Base-by-base conservation (phyloP, 2,888 invertebrate species). In the Cephonodes hylas region DNA sequence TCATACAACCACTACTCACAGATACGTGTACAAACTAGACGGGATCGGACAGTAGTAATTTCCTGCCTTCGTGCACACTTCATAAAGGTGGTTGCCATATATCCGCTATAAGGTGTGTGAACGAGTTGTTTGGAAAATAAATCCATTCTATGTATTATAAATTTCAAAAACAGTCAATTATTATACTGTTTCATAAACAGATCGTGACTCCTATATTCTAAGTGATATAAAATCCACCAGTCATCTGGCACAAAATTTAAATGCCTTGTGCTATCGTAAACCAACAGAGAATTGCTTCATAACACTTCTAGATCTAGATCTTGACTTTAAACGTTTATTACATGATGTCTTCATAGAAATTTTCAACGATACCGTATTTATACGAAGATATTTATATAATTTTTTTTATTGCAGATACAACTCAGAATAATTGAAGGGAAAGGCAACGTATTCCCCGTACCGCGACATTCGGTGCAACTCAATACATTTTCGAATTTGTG, bases 401-500 rank as follows among this genome's bases (percentile, higher is more conserved):
- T 38, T n/a, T 53, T 53, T 18, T 31, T 8, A 18, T 27, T 31
- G 3, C 20, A 48, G 15, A 0, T 48, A 25, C 15, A 18, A 3
- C 15, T 53, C 27, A 53, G 27, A 31, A 8, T 53, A 53, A 20
- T 3, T 10, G 27, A 31, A 53, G 53, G 53, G 27, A 53, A n/a
- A 53, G 18, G 48, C 18, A 48, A 57, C 60, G 64, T 66, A 68
- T 66, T 65, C 31, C 53, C 53, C 58, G 61, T 64, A 61, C 38
- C n/a, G n/a, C n/a, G n/a, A 38, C 64, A 63, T 64, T 66, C 66
- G 65, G 75, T 72, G 59, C 60, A 20, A 42, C 53, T 56, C 42
- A 60, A 31, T 53, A 38, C 70, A 73, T 76, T 77, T 79, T 77
- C 77, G 77, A 81, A 80, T 83, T 77, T 78, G 83, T 81, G 84